Evolutionary conservation across 2,113 vertebrate species (phyloP).

Genomic region (Grammomys dolichurus): DNA sequence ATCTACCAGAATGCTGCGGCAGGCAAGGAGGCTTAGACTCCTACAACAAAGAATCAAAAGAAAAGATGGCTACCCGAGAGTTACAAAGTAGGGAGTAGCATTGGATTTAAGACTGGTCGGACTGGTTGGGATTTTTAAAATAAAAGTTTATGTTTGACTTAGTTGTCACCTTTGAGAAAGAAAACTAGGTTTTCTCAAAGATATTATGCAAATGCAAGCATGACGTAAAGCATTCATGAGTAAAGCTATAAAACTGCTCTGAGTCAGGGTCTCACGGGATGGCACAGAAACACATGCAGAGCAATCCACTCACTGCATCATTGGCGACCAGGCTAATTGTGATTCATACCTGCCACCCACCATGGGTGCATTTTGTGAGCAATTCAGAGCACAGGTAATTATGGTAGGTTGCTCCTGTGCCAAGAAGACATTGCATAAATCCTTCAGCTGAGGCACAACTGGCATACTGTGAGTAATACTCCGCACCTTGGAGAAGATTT

Average conservation of each 20-base stretch:
- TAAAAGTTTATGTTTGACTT: slow-evolving; percentile 55
- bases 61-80: background rate
- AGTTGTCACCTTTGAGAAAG: slow-evolving; percentile 55
- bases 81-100: background rate
- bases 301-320: slow-evolving; percentile 57
- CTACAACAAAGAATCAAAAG: background rate
- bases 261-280: background rate
- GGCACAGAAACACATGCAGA: slow-evolving; percentile 60
- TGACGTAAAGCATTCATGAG: slow-evolving; percentile 6
- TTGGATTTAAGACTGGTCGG: background rate
- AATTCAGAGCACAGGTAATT: slow-evolving; percentile 83
- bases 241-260: slow-evolving; percentile 39
- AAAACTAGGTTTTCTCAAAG: slow-evolving; percentile 23
- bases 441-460: slow-evolving; percentile 81
- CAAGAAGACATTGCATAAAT: slow-evolving; percentile 83
- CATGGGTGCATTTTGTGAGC: slow-evolving; percentile 77
- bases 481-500: slow-evolving; percentile 83
- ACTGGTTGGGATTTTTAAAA: slow-evolving; percentile 25
- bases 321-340: slow-evolving; percentile 77
- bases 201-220: slow-evolving; percentile 40
- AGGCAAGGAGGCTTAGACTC: background rate
- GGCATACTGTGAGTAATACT: slow-evolving; percentile 84
- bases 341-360: slow-evolving; percentile 83
- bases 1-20: background rate
- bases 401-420: slow-evolving; percentile 72